Base-by-base conservation (phyloP, 2,113 vertebrate genomes). In the Cochlearius cochlearius region DNA sequence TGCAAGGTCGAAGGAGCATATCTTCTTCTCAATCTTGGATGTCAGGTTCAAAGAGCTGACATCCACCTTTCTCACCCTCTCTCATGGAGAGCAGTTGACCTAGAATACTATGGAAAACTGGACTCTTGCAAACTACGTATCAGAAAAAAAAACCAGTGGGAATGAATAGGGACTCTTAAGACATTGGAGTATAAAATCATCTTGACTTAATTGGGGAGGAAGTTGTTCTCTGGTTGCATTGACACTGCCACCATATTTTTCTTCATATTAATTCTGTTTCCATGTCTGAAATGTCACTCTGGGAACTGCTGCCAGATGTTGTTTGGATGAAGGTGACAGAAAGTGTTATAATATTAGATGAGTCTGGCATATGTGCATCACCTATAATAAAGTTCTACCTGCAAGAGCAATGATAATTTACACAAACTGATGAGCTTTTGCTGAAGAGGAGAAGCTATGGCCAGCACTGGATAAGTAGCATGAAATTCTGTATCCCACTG, bases 291-390 rank as follows among this genome's bases (percentile, higher is more conserved):
- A 97, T 84, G 67, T 93, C 82, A 94, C 80, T 94, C 75, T 91
- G 91, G 91, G 92, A 94, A 88, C 77, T 88, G 86, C 80, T 96
- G 94, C 91, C 96, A 97, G 96, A 94, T 97, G 94, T 95, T 97
- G 88, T 97, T 96, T 96, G 86, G 87, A 88, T 88, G 94, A 95
- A 96, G 82, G 84, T 96, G 96, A 95, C 94, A 95, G 93, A 91
- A 95, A 95, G 53, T 66, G 73, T 93, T 96, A 84, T 86, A 94
- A 96, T 91, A 77, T 52, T 93, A 63, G 97, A 95, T 93, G 94
- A 97, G 87, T 47, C 82, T 97, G 94, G 95, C 95, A 89, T 97
- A 93, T 91, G 94, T 88, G 77, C 80, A 94, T 94, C 94, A 95
- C 92, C 87, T 95, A 88, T 94, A 96, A 96, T 94, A 81, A 94